Evolutionary conservation across 2,113 vertebrate species (phyloP).

Genomic region (Rattus rattus): DNA sequence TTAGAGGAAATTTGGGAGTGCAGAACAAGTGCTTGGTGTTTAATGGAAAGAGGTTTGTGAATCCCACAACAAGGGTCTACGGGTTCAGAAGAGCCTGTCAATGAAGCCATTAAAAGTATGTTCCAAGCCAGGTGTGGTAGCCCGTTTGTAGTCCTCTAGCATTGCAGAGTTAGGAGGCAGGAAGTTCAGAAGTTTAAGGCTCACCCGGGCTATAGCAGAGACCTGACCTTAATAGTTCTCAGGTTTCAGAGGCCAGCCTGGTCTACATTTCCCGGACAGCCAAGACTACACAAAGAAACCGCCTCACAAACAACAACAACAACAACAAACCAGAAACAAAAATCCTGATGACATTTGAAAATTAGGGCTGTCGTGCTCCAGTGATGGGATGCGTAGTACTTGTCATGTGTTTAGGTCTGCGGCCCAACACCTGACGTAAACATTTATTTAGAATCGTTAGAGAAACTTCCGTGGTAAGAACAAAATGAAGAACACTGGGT

Average conservation of each 20-base stretch:
- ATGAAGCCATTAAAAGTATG: constrained; percentile 54
- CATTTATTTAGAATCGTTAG: constrained; percentile 18
- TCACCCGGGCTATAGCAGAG: not conserved
- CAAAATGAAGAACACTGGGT: not conserved
- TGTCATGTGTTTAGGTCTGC: not conserved
- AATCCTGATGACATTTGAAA: not conserved
- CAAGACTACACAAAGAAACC: not conserved
- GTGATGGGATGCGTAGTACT: not conserved
- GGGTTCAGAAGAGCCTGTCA: constrained; percentile 37
- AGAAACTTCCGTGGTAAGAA: not conserved
- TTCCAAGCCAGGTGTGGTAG: not conserved
- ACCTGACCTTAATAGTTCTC: not conserved
- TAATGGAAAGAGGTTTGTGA: constrained; percentile 24
- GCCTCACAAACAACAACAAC: not conserved
- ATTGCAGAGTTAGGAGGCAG: not conserved
- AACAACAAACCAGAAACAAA: not conserved
- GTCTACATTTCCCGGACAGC: not conserved
- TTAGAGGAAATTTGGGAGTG: constrained; percentile 26
- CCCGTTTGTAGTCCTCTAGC: not conserved
- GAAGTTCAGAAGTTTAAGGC: not conserved
- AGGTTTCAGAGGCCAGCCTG: not conserved
- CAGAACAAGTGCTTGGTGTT: not conserved
- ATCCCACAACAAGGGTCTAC: constrained; percentile 22
- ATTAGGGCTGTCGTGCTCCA: not conserved
- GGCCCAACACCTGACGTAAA: not conserved